These are phyloP conservation scores for Trypoxylus dichotomus DNA, from an alignment of 1,140 invertebrate genomes.

Conservation along the genomic window DNA sequence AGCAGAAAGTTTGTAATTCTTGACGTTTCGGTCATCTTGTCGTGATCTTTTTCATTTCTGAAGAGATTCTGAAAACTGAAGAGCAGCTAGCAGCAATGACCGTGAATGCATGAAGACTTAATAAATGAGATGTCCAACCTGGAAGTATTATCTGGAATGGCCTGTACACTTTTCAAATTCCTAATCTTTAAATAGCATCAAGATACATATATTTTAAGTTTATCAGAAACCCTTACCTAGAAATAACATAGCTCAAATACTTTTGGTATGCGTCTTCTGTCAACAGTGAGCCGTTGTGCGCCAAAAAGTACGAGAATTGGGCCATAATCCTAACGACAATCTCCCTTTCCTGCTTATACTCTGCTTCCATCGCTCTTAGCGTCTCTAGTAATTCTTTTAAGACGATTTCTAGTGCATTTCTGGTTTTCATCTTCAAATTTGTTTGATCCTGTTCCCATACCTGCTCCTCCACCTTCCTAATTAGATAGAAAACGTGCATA, in stretches of 20 bases:
- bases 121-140: too few species aligned
- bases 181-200: too few species aligned
- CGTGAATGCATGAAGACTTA: too few species aligned
- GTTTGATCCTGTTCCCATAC: background rate
- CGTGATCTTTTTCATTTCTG: too few species aligned
- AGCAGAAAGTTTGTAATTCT: too few species aligned
- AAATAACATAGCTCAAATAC: background rate
- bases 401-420: background rate
- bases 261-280: constrained; percentile 1
- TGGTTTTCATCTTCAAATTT: background rate
- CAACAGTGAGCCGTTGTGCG: background rate
- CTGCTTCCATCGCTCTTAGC: background rate
- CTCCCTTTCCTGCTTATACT: background rate
- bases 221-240: background rate
- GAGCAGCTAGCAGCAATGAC: too few species aligned
- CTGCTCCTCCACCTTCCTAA: background rate
- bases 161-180: too few species aligned
- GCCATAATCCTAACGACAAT: constrained; percentile 8
- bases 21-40: too few species aligned
- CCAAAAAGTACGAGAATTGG: background rate
- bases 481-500: constrained; percentile 25
- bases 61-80: too few species aligned
- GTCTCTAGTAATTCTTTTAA: background rate
- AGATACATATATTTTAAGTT: too few species aligned
- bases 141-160: too few species aligned